Base-by-base conservation (phyloP, 2,113 vertebrate genomes). In the Bucco capensis region DNA sequence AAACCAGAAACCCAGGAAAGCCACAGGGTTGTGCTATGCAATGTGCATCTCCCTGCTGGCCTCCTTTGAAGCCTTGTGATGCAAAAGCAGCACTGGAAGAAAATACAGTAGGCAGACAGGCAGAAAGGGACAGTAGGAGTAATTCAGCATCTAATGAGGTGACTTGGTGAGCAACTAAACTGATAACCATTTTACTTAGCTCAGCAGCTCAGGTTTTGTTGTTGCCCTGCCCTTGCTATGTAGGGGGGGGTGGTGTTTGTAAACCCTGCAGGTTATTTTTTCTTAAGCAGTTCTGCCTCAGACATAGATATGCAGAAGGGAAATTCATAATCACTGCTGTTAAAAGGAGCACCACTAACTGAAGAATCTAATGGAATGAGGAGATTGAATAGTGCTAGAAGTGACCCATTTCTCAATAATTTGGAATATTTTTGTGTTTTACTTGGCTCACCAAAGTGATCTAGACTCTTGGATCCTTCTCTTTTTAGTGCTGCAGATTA, bases 201-300 rank as follows among this genome's bases (percentile, higher is more conserved):
- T 44, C 22, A 65, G 8, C 33, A 56, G 35, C 28, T 83, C 28
- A 30, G 31, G 8, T 50, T 70, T 19, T 53, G 42, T 23, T 49
- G 19, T 42, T 38, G 31, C 38, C 15, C 27, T 42, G 49, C 23
- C 35, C 35, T 19, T 42, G 37, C 37, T 51, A 2, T 19, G n/a
- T 4, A 4, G 47, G 37, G 37, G 14, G 10, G 37, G 14, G 10
- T 42, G 4, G 1, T 19, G 1, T 30, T 9, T 16, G 14, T 23
- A 84, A 38, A 58, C 33, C 28, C 14, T 24, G 1, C 1, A 1
- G 10, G 6, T 58, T 81, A 12, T 19, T 31, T 83, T 62, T 47
- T 37, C 40, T n/a, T 60, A 60, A n/a, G n/a, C 23, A n/a, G 14
- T 42, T 70, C 56, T 49, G 5, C 16, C 76, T 10, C 50, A 51